phyloP scores from a whole-genome alignment of 2,797 vertebrate species.

The Pelodytes ibericus region DNA sequence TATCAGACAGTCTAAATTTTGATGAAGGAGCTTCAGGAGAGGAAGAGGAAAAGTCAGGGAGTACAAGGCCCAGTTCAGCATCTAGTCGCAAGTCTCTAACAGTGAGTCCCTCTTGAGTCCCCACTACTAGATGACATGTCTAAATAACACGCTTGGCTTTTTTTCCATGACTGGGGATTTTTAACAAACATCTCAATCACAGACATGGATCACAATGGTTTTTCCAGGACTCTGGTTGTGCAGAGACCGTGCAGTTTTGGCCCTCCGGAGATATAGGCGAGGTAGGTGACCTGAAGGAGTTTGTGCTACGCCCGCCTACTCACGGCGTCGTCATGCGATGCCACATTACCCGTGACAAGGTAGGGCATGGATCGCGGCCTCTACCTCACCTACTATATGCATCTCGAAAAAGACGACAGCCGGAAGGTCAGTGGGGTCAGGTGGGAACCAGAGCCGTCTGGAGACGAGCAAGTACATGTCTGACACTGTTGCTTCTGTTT shows the following conservation, averaged over 20 bases:
- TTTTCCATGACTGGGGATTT: background rate
- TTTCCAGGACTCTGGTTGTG: slow-evolving; percentile 23
- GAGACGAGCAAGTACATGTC: background rate
- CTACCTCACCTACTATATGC: slow-evolving; percentile 97
- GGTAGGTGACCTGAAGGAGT: slow-evolving; percentile 87
- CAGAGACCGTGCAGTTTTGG: slow-evolving; percentile 17
- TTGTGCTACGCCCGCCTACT: slow-evolving; percentile 85
- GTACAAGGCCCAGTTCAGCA: slow-evolving; percentile 79
- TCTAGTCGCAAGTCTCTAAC: slow-evolving; percentile 78
- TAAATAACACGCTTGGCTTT: too few species aligned
- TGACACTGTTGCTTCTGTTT: background rate
- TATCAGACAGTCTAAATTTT: slow-evolving; percentile 91
- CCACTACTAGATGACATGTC: background rate
- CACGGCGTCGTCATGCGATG: slow-evolving; percentile 87
- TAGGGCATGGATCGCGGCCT: slow-evolving; percentile 94
- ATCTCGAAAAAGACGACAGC: slow-evolving; percentile 90
- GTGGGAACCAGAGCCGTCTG: too few species aligned
- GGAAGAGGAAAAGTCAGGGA: slow-evolving; percentile 64
- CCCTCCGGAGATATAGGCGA: slow-evolving; percentile 66
- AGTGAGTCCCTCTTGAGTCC: slow-evolving; percentile 68
- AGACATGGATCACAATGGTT: background rate
- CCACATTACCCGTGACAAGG: slow-evolving; percentile 92
- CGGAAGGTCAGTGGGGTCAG: slow-evolving; percentile 76
- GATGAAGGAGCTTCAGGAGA: slow-evolving; percentile 80
- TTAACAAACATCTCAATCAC: background rate